These are phyloP conservation scores for Ailuropoda melanoleuca DNA, from an alignment of 2,113 vertebrate species.

Conservation along the genomic window DNA sequence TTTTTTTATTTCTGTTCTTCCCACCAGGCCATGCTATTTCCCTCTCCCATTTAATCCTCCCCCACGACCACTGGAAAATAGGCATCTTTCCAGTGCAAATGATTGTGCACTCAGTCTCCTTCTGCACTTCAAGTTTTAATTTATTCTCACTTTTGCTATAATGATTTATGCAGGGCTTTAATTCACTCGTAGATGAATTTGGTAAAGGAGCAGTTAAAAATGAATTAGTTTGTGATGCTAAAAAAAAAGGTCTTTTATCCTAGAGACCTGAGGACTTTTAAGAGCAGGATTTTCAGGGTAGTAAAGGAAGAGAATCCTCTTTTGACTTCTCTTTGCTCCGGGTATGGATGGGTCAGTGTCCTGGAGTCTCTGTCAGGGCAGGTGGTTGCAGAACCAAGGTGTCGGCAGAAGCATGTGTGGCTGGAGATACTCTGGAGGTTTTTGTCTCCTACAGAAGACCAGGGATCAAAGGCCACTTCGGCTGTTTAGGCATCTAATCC, in stretches of 20 bases:
- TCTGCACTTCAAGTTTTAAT: neutral
- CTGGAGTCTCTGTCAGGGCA: neutral
- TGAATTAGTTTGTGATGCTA: neutral
- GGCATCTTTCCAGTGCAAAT: neutral
- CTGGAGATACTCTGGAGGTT: neutral
- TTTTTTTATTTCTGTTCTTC: neutral
- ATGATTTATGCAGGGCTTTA: neutral
- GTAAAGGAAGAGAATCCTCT: neutral
- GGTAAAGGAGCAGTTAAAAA: neutral
- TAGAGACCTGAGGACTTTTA: neutral
- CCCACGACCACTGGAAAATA: neutral
- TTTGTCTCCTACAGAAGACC: neutral
- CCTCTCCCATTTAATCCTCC: neutral
- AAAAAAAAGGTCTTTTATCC: neutral
- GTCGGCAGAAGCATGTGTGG: neutral
- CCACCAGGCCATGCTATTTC: neutral
- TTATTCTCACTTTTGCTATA: neutral
- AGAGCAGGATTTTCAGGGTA: neutral
- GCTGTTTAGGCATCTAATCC: neutral
- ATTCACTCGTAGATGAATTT: neutral
- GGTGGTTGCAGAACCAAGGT: neutral
- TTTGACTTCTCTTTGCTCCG: neutral
- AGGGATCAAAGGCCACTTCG: neutral
- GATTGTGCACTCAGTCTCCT: neutral
- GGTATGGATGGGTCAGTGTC: neutral